Percentiles rank a stretch among this genome's conserved stretches.
Conservation (phyloP, 1,140 invertebrate species). For the Teleopsis dalmanni region DNA sequence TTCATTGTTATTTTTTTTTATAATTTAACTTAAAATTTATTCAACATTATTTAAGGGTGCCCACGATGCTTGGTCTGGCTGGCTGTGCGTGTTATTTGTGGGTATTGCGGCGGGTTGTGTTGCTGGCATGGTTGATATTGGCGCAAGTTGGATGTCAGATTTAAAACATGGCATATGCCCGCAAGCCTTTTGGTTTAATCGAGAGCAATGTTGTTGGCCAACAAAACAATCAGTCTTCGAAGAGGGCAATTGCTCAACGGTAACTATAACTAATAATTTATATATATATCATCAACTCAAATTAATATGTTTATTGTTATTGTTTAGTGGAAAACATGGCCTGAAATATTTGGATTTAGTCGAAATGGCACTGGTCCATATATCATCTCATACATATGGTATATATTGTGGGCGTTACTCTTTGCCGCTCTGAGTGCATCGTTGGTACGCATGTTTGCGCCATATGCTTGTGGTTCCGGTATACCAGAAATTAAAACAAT, state of each 20-base stretch:
- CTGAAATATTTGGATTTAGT: slow-evolving; percentile 78
- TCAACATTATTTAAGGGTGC: slow-evolving; percentile 52
- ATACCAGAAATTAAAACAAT: slow-evolving; percentile 99
- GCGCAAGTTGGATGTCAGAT: slow-evolving; percentile 98
- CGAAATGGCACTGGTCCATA: slow-evolving; percentile 75
- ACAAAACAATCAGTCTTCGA: slow-evolving; percentile 93
- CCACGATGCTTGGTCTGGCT: slow-evolving; percentile 97
- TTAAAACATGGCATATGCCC: slow-evolving; percentile 97
- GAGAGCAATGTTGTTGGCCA: slow-evolving; percentile 99
- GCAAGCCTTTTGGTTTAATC: slow-evolving; percentile 96
- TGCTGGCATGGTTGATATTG: slow-evolving; percentile 89
- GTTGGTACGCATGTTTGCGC: slow-evolving; percentile 96
- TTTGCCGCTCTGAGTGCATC: slow-evolving; percentile 90
- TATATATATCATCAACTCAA: background rate
- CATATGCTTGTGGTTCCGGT: slow-evolving; percentile 98
- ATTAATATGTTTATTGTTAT: background rate
- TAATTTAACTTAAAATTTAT: background rate
- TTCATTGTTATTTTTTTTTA: background rate
- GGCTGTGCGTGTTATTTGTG: slow-evolving; percentile 95
- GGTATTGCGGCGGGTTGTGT: slow-evolving; percentile 80
- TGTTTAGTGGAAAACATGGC: slow-evolving; percentile 89
- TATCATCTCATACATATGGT: slow-evolving; percentile 90
- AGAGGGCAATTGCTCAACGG: slow-evolving; percentile 80
- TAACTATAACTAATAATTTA: slow-evolving; percentile 39
- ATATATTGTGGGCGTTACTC: slow-evolving; percentile 84